Base-by-base conservation (phyloP, 2,888 invertebrate genomes). In the Gymnoscelis rufifasciata region DNA sequence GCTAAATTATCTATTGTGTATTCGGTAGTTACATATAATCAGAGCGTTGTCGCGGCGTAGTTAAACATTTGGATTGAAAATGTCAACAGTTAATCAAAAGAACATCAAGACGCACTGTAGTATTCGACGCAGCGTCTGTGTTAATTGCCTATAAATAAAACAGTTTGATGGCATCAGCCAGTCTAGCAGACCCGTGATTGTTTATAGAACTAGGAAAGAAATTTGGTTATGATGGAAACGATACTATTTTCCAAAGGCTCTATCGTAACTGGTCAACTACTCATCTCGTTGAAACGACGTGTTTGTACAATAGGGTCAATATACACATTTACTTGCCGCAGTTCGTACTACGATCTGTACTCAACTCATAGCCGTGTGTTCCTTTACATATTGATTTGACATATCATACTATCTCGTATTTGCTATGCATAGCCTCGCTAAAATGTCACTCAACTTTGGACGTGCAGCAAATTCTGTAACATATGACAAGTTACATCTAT, bases 81-180 rank as follows among this genome's bases (percentile, higher is more conserved):
- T 78, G 78, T 81, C 79, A 79, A 73, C 78, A 76, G 74, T 72
- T 76, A 70, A 81, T 81, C 74, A 79, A 78, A 78, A 66, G 62
- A 60, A 68, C 73, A 67, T 64, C 63, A 67, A 66, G 64, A 50
- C 43, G 45, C 37, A 38, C 57, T 56, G 53, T 62, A 59, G 63
- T 60, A 52, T 68, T 62, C 56, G 62, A 61, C 62, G 68, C 64
- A 62, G 55, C 60, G 61, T 63, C 61, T 54, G 60, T 64, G 68
- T 80, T 80, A 75, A 79, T 75, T 73, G 76, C 66, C 73, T 71
- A 74, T 80, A 77, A 80, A 75, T 72, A 74, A 69, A 67, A 65
- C 64, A 62, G 64, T 27, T 31, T 38, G 42, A 60, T 53, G 55
- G 54, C 45, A 59, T 43, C 51, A 51, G 42, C 71, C 67, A 66